Base-by-base conservation (phyloP, 1,140 invertebrate species). In the Drosophila guanche region DNA sequence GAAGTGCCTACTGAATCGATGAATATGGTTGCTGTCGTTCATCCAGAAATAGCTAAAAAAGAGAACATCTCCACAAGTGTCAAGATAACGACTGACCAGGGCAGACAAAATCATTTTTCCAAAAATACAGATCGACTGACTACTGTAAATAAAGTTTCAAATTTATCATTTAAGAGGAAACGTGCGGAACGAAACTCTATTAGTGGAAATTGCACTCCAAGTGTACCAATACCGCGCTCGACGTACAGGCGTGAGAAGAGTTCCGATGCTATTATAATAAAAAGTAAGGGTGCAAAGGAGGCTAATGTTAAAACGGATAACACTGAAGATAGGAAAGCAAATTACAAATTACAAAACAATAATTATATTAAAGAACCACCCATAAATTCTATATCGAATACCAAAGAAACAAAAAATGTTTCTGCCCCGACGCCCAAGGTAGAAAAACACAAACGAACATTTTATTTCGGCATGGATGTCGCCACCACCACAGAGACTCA, bases 381-480 rank as follows among this genome's bases (percentile, higher is more conserved):
- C 33, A 37, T 12, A 10, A 37, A 37, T 12, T 4, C 33, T 12
- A 10, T 12, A 4, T 4, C 33, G 10, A 37, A 37, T 37, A 10
- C 1, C 10, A 37, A 37, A 12, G 8, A 37, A 12, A 12, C 10
- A 37, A 37, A 37, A 37, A 10, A 37, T 4, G 4, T 12, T 37
- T 37, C 33, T 37, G 33, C 10, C 4, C 10, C 33, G 60, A 14
- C 80, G 27, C 92, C 14, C 1, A 47, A 50, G 25, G 40, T n/a
- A 5, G 53, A 43, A 40, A 94, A 72, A 93, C 41, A 75, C 8
- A 80, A 94, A 20, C 95, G 95, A 79, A 95, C 94, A 43, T 96
- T 96, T 91, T 96, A 96, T 89, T 96, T 96, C 79, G 95, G 95
- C 12, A 96, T 96, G 95, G 93, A 95, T 55, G 93, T 50, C 14